Conservation (phyloP, 2,797 vertebrate genomes). For the Phoeniculus purpureus region DNA sequence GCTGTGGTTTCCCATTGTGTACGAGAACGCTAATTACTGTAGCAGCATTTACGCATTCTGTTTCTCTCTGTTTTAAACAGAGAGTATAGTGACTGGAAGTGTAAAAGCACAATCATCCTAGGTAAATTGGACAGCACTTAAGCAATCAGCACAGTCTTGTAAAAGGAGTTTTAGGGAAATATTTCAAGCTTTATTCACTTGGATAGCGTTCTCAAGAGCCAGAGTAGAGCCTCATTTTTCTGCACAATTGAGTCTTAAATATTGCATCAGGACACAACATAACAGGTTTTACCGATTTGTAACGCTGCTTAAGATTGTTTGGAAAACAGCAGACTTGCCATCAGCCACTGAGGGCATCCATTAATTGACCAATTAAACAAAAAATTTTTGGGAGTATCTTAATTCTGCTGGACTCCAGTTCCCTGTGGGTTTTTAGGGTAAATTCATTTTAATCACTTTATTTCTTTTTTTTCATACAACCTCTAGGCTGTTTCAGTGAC, state of each 20-base stretch:
- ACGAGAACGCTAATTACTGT: conserved; percentile 48
- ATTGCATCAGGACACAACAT: conserved; percentile 10
- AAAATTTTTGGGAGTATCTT: not conserved
- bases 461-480: not conserved
- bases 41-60: not conserved
- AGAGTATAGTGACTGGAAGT: conserved; percentile 21
- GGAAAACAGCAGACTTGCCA: conserved; percentile 22
- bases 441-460: not conserved
- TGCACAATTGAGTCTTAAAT: conserved; percentile 56
- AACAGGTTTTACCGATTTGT: conserved; percentile 1
- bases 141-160: conserved; percentile 51
- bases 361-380: conserved; percentile 27
- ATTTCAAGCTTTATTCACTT: conserved; percentile 54
- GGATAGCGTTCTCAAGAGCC: conserved; percentile 35
- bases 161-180: conserved; percentile 52
- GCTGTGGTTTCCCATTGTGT: conserved; percentile 40
- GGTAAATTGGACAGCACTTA: conserved; percentile 54
- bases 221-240: conserved; percentile 17
- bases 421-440: not conserved
- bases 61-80: conserved; percentile 30
- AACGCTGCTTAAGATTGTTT: conserved; percentile 16
- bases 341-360: not conserved
- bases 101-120: conserved; percentile 50
- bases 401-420: not conserved
- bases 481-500: not conserved